A percentile compares a stretch with the other conserved stretches of the same genome.
phyloP scores from a whole-genome alignment of 2,888 invertebrate genomes.

The Ametastegia equiseti region DNA sequence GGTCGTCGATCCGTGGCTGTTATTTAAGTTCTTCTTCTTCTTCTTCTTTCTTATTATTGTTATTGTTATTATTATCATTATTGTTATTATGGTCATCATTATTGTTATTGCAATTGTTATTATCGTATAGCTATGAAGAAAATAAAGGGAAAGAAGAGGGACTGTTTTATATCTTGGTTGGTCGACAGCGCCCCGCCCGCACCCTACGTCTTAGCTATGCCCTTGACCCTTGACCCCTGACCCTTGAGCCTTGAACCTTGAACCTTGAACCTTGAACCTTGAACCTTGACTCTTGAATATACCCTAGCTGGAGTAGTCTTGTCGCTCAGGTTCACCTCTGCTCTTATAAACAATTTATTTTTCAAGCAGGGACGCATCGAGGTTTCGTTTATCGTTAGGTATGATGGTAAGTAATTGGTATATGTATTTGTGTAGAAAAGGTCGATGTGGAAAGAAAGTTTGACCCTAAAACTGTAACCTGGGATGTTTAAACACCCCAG shows the following conservation, averaged over 20 bases:
- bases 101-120: constrained; percentile 18
- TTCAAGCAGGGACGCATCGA: neutral
- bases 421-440: neutral
- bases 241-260: constrained; percentile 35
- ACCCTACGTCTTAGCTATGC: constrained; percentile 29
- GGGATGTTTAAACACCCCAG: too few species aligned
- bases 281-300: constrained; percentile 37
- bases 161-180: constrained; percentile 3
- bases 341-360: constrained; percentile 44
- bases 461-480: too few species aligned
- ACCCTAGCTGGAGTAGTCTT: constrained; percentile 23
- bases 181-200: constrained; percentile 20
- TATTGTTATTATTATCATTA: constrained; percentile 20
- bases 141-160: constrained; percentile 16
- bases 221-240: constrained; percentile 42
- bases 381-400: too few species aligned
- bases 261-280: constrained; percentile 40
- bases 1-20: constrained; percentile 36
- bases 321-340: constrained; percentile 42
- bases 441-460: neutral
- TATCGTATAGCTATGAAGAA: constrained; percentile 19
- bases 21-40: neutral
- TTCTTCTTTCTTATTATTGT: constrained; percentile 18
- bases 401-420: too few species aligned
- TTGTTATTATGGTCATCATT: constrained; percentile 8